Conservation (phyloP, 2,888 invertebrate species). For the Callimorpha dominula region DNA sequence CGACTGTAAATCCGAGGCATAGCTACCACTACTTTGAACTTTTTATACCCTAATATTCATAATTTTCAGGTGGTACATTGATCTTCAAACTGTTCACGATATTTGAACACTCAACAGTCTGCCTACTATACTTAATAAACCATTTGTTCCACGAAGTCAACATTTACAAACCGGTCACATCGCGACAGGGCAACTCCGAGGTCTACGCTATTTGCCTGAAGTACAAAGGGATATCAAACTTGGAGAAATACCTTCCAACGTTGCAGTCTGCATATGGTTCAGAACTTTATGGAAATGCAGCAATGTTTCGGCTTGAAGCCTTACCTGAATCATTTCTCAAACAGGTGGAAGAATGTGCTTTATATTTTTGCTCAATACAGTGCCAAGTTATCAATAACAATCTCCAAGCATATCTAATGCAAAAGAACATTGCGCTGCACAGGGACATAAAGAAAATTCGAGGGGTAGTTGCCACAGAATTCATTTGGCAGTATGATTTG, state of each 20-base stretch:
- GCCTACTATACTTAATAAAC: constrained; percentile 92
- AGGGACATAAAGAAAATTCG: constrained; percentile 81
- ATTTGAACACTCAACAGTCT: constrained; percentile 93
- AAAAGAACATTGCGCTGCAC: constrained; percentile 72
- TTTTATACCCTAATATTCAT: constrained; percentile 7
- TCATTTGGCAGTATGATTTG: constrained; percentile 87
- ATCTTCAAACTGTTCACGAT: constrained; percentile 96
- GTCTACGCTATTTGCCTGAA: constrained; percentile 93
- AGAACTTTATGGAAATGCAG: constrained; percentile 64
- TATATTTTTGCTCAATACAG: constrained; percentile 90
- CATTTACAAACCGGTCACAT: constrained; percentile 95
- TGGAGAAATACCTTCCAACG: constrained; percentile 74
- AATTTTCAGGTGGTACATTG: constrained; percentile 89
- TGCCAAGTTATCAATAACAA: constrained; percentile 89
- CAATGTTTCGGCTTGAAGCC: constrained; percentile 87
- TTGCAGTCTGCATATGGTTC: constrained; percentile 81
- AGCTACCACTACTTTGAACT: background rate
- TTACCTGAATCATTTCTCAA: constrained; percentile 89
- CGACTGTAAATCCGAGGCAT: too few species aligned
- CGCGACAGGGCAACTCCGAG: constrained; percentile 98
- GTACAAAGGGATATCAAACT: constrained; percentile 82
- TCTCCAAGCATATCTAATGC: constrained; percentile 87
- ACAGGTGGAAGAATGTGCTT: constrained; percentile 88
- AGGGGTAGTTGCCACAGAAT: constrained; percentile 85
- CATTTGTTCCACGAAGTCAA: constrained; percentile 91